Evolutionary conservation across 2,113 vertebrate species (phyloP), one percentile per base, ranked within the genome.

Genomic region (Phylloscopus whistleri): DNA sequence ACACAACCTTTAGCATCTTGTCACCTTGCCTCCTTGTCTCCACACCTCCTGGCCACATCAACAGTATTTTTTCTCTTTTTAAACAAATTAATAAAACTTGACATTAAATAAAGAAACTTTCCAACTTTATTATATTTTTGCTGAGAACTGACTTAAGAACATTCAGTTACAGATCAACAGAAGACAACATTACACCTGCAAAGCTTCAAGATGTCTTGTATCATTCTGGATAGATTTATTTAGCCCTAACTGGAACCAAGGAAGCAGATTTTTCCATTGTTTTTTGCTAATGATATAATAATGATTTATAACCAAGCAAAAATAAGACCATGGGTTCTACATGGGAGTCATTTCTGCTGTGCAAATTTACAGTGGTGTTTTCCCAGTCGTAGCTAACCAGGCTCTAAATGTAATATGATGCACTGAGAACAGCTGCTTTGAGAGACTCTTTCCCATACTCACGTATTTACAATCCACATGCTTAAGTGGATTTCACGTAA

Each of bases 401-500:
- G 12, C n/a, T 76, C 62, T 79, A 75, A 58, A 78, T 64, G 28
- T 26, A 75, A 51, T 53, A 60, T 6, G 46, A 55, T 43, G n/a
- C 43, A 81, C 15, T 53, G 24, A 33, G 24, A 91, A 46, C 43
- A 83, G 55, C 56, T 86, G 80, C 52, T 67, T 72, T 44, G 39
- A 72, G 33, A 90, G 41, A 76, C 41, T 91, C 33, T 22, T 82
- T 70, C 31, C 63, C 41, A 72, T 64, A 52, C 19, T 78, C 49
- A 2, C n/a, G 33, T 85, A 66, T 87, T 85, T 80, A 48, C 63
- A 83, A 75, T 84, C 76, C 56, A 75, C 52, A 56, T 30, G 44
- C 20, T 83, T 81, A 84, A 95, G 19, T 78, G 72, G 79, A 93
- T 95, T 93, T 96, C 77, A 75, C 1, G 21, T 90, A 89, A 88